phyloP scores from a whole-genome alignment of 2,888 invertebrate species.

The Rhingia campestris region DNA sequence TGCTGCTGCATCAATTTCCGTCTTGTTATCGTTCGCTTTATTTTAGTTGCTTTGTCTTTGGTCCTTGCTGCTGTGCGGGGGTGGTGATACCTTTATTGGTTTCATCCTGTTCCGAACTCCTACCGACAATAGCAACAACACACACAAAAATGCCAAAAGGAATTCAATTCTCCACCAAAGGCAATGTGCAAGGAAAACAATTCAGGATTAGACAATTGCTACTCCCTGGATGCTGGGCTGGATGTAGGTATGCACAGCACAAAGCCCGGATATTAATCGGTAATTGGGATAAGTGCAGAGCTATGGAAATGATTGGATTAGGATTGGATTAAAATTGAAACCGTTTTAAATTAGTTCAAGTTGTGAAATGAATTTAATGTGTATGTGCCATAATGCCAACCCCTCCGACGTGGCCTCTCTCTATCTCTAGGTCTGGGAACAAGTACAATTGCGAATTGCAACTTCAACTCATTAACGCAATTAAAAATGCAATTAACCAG shows the following conservation, averaged over 20 bases:
- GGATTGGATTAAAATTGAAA: constrained; percentile 49
- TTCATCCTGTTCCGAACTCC: constrained; percentile 28
- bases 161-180: constrained; percentile 17
- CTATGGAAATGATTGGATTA: constrained; percentile 54
- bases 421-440: no score
- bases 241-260: no score
- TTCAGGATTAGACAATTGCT: constrained; percentile 48
- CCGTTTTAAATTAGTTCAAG: constrained; percentile 51
- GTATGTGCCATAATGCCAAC: not conserved
- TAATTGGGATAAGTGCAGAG: constrained; percentile 34
- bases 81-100: constrained; percentile 49
- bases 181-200: constrained; percentile 21
- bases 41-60: constrained; percentile 24
- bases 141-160: constrained; percentile 32
- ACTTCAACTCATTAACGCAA: constrained; percentile 52
- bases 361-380: constrained; percentile 49
- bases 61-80: constrained; percentile 11
- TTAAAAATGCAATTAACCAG: constrained; percentile 69
- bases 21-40: not conserved
- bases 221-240: not conserved
- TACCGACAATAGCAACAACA: constrained; percentile 23
- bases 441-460: not conserved
- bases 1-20: not conserved
- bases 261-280: constrained; percentile 14
- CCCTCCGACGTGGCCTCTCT: no score